Evolutionary conservation across 30 jellyfish, hydroid and myxozoan species (phyloP), one percentile per base, ranked within the genome.

Genomic region (Pseudorhiza aurosa): DNA sequence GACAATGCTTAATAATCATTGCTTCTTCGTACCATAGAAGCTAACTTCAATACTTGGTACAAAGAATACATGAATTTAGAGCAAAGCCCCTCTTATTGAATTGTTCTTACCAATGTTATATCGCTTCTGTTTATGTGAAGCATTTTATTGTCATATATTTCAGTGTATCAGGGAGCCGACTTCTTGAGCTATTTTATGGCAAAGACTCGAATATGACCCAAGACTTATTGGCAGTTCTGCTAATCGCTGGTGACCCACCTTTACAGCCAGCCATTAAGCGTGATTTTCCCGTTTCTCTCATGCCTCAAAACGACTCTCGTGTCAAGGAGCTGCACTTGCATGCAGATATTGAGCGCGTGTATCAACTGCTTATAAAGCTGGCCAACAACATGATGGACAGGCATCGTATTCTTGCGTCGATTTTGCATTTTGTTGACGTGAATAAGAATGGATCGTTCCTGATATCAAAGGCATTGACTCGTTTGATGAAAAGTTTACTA

Each of bases 241-340:
- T 72, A n/a, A 25, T 72, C 8, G 46, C 62, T 57, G 86, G 86
- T 9, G 75, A 72, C 18, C 75, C 86, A 2, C 32, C 75, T 25
- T 2, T 19, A 14, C 59, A 28, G 8, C 50, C 43, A 12, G 46
- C 19, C 2, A 1, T 49, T 9, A 51, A 51, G 31, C 74, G 31
- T 10, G 46, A 51, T 33, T 72, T 50, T 39, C 86, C 86, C 12
- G 59, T 42, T 31, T 56, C 64, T 2, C 45, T 72, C 17, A 9
- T 72, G 62, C 86, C 86, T 10, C 67, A 30, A 22, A 17, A 33
- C 32, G 47, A 51, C 4, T 1, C 45, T 1, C 6, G 8, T 65
- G 37, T 21, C 6, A 49, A 39, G 2, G 59, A 39, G 6, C 0
- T 75, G 14, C 46, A 49, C n/a, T 53, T 72, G 5, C 86, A 72